Percentiles rank a stretch among this genome's conserved stretches.
Conservation (phyloP, 2,888 invertebrate genomes). For the Caenorhabditis sinica region DNA sequence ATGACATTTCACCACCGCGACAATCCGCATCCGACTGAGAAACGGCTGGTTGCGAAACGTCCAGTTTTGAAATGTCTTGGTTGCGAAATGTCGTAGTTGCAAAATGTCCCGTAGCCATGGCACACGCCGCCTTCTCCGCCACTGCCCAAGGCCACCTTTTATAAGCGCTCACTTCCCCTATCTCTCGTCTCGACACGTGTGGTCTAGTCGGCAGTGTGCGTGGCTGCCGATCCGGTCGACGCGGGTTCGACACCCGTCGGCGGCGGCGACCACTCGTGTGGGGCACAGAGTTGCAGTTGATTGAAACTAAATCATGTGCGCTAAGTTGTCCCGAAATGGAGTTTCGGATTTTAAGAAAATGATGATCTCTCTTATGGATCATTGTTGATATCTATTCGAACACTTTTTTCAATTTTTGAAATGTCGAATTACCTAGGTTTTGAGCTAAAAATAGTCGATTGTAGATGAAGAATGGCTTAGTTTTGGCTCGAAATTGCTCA, state of each 20-base stretch:
- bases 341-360: conserved; percentile 31
- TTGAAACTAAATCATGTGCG: conserved; percentile 68
- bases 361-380: conserved; percentile 9
- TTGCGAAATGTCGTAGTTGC: too few species aligned
- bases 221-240: neutral
- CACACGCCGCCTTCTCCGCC: neutral
- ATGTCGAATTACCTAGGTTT: too few species aligned
- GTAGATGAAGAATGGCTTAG: too few species aligned
- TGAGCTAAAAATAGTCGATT: too few species aligned
- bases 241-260: conserved; percentile 37
- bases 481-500: too few species aligned
- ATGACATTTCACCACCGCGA: too few species aligned
- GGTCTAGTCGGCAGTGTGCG: conserved; percentile 33
- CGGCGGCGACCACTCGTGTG: neutral
- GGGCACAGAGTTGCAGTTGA: conserved; percentile 75
- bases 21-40: too few species aligned
- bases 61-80: too few species aligned
- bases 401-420: conserved; percentile 16
- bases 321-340: conserved; percentile 74
- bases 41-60: too few species aligned
- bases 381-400: conserved; percentile 39
- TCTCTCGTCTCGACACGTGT: neutral
- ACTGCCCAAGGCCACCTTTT: conserved; percentile 87
- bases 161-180: conserved; percentile 87
- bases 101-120: too few species aligned